Percentiles rank a stretch among this genome's conserved stretches.
Evolutionary conservation across 2,797 vertebrate species (phyloP).

Genomic region (Cossypha heuglini): DNA sequence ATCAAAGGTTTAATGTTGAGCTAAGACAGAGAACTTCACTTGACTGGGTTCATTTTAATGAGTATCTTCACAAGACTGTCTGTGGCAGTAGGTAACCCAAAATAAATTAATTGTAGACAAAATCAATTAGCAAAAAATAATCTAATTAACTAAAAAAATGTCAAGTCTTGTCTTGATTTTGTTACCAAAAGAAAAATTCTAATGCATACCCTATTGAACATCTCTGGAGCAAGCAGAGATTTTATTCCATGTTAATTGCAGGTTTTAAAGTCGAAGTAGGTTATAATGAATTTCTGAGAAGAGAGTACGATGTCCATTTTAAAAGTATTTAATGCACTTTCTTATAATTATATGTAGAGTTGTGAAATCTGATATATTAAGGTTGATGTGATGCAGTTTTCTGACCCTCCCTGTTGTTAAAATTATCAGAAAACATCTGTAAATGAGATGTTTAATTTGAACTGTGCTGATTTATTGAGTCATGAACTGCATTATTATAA

Average conservation of each 20-base stretch:
- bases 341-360: background rate
- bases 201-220: background rate
- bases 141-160: background rate
- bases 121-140: background rate
- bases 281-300: background rate
- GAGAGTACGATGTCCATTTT: background rate
- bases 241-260: background rate
- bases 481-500: background rate
- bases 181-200: background rate
- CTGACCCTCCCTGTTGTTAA: background rate
- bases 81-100: background rate
- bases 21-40: background rate
- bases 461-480: background rate
- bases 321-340: background rate
- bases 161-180: background rate
- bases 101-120: background rate
- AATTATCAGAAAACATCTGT: background rate
- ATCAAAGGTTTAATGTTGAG: background rate
- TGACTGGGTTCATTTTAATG: background rate
- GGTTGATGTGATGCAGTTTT: background rate
- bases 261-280: background rate
- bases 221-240: background rate
- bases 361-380: background rate
- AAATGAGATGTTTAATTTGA: background rate
- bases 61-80: background rate